Conservation (phyloP, 1,140 invertebrate species). For the Cephus cinctus region DNA sequence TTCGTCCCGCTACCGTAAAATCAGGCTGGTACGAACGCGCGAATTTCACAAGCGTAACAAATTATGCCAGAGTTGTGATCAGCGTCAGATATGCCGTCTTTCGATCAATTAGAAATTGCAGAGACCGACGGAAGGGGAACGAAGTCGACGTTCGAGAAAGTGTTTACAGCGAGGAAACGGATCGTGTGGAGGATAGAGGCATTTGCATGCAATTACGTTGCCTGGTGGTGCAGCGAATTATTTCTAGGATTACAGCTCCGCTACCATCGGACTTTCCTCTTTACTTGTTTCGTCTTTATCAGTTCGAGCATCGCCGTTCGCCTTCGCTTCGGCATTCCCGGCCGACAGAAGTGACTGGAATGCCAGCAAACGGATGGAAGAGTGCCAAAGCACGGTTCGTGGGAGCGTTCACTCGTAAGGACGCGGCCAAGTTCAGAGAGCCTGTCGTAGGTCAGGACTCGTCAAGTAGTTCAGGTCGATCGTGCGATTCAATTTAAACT, state of each 20-base stretch:
- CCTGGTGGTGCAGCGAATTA: conserved; percentile 33
- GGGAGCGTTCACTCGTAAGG: neutral
- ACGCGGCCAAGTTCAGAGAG: neutral
- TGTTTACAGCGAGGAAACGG: conserved; percentile 45
- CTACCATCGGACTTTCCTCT: conserved; percentile 12
- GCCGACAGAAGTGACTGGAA: neutral
- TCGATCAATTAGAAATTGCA: too few species aligned
- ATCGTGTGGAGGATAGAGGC: conserved; percentile 43
- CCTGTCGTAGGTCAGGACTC: conserved; percentile 5
- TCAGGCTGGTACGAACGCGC: too few species aligned
- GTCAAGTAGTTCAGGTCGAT: too few species aligned
- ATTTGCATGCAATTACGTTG: conserved; percentile 50
- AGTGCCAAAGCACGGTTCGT: conserved; percentile 4
- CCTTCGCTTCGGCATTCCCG: neutral
- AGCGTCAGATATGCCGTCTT: too few species aligned
- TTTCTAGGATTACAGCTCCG: conserved; percentile 15
- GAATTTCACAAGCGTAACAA: too few species aligned
- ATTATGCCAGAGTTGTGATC: too few species aligned
- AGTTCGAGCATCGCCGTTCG: neutral
- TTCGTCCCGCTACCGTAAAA: too few species aligned
- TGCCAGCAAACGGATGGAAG: conserved; percentile 1
- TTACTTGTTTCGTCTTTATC: neutral
- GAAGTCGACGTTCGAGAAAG: conserved; percentile 34
- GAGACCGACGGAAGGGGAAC: conserved; percentile 17
- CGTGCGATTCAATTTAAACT: too few species aligned